Conservation (phyloP, 2,797 vertebrate species). For the Cirrhinus molitorella region DNA sequence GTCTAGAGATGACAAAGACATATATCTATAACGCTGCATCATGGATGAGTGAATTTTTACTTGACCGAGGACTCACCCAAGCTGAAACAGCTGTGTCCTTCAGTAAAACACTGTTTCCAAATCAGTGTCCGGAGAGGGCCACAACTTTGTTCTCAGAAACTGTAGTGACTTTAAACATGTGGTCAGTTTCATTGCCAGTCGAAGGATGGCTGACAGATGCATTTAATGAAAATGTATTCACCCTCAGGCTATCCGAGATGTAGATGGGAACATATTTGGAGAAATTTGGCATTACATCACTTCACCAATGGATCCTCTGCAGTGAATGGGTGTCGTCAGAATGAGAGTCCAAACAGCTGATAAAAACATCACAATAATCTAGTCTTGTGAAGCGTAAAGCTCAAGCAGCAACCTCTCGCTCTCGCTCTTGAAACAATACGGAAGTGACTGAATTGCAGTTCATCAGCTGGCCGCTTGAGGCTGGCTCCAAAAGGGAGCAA, state of each 20-base stretch:
- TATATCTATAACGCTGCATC: background rate
- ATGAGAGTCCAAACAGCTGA: background rate
- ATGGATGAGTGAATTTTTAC: background rate
- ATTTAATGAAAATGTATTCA: background rate
- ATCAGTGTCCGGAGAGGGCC: background rate
- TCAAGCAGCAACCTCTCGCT: too few species aligned
- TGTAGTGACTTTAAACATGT: background rate
- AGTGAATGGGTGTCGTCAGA: background rate
- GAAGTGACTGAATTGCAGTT: too few species aligned
- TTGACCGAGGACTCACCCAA: conserved; percentile 10
- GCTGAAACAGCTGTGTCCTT: background rate
- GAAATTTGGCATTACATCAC: background rate
- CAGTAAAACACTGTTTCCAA: conserved; percentile 13
- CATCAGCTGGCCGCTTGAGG: too few species aligned
- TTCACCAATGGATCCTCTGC: background rate
- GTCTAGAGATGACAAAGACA: background rate
- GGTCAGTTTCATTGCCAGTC: background rate
- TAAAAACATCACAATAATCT: background rate
- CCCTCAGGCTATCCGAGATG: background rate
- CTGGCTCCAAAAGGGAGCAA: too few species aligned
- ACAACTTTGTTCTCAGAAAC: background rate
- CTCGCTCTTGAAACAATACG: too few species aligned
- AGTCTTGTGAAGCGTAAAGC: background rate
- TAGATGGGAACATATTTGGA: background rate
- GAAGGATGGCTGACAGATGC: background rate